A percentile compares a stretch with the other conserved stretches of the same genome.
These are phyloP conservation scores for Origma solitaria DNA, from an alignment of 2,113 vertebrate genomes.

Conservation along the genomic window DNA sequence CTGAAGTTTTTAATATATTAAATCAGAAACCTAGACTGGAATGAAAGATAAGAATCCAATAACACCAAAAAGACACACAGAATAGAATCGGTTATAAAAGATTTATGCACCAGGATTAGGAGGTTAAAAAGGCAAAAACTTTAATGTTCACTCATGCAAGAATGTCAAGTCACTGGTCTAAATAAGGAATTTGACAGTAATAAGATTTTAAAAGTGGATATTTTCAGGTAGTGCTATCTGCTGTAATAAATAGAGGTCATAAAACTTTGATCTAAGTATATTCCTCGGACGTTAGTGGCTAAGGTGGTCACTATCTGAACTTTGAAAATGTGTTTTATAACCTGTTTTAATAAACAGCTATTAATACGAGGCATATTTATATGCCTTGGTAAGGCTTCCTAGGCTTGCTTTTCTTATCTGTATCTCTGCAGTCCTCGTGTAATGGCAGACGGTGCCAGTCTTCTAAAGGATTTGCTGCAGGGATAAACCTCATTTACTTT, in stretches of 20 bases:
- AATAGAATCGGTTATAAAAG: conserved; percentile 65
- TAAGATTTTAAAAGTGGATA: conserved; percentile 65
- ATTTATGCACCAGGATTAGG: conserved; percentile 67
- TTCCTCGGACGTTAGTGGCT: conserved; percentile 2
- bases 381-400: neutral
- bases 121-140: conserved; percentile 74
- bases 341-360: conserved; percentile 50
- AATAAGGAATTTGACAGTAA: conserved; percentile 66
- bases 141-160: conserved; percentile 62
- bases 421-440: neutral
- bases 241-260: conserved; percentile 60
- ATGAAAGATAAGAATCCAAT: conserved; percentile 68
- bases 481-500: conserved; percentile 9
- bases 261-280: conserved; percentile 55
- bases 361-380: conserved; percentile 26
- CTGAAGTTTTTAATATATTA: conserved; percentile 44
- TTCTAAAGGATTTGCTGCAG: conserved; percentile 8
- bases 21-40: conserved; percentile 47
- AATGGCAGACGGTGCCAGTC: neutral
- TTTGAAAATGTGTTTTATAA: conserved; percentile 51
- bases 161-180: conserved; percentile 66
- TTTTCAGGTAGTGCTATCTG: conserved; percentile 52
- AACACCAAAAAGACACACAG: conserved; percentile 53
- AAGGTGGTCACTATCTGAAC: conserved; percentile 12
- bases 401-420: neutral